Evolutionary conservation across 2,797 vertebrate genomes (phyloP).

Genomic region (Pangasius sanitwongsei): DNA sequence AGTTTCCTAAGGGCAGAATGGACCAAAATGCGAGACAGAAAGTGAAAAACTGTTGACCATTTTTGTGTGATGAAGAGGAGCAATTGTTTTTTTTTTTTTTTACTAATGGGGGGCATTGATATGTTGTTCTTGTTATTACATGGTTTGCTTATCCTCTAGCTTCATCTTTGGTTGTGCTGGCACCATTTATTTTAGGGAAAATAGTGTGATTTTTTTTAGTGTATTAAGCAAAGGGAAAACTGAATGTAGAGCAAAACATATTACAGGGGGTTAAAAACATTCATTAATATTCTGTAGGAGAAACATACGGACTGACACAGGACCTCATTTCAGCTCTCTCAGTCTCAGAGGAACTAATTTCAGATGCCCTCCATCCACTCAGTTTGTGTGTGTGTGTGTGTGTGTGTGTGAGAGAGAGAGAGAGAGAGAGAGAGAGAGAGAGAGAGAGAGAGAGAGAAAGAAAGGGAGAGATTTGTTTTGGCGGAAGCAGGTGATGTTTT

Average conservation of each 20-base stretch:
- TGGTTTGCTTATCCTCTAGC: background rate
- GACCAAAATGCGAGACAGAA: background rate
- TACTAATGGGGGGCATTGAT: background rate
- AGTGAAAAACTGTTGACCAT: background rate
- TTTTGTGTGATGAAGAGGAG: background rate
- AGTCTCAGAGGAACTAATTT: conserved; percentile 17
- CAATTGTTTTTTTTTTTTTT: background rate
- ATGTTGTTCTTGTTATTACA: background rate
- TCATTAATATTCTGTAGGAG: conserved; percentile 71
- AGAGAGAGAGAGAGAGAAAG: conserved; percentile 7
- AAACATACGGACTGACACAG: conserved; percentile 53
- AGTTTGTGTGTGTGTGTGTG: background rate
- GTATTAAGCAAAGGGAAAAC: background rate
- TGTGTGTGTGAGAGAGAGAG: background rate
- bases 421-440: background rate
- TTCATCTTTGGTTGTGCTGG: background rate
- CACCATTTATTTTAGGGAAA: background rate
- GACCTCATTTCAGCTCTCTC: conserved; percentile 69
- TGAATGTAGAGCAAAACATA: conserved; percentile 6
- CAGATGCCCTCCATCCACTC: conserved; percentile 11
- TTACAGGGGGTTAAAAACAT: conserved; percentile 10
- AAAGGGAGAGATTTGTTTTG: conserved; percentile 15
- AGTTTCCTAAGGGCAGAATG: background rate
- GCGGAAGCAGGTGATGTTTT: background rate
- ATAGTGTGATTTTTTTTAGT: background rate